These are phyloP conservation scores for Rissa tridactyla DNA, from an alignment of 2,113 vertebrate species.

Conservation along the genomic window DNA sequence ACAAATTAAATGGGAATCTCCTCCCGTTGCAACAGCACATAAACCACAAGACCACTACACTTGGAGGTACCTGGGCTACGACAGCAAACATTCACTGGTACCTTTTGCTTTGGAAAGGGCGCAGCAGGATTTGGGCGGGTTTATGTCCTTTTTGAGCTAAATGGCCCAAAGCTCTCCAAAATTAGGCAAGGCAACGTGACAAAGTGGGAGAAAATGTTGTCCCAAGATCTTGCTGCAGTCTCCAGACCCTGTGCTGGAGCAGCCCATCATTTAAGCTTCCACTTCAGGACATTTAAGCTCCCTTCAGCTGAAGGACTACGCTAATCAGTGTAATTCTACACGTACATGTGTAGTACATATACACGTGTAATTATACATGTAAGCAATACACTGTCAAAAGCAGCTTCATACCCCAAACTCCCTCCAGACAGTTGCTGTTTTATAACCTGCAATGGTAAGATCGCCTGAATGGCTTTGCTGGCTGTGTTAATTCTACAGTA, in stretches of 20 bases:
- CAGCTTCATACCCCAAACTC: background rate
- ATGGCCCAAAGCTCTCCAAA: background rate
- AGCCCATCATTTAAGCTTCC: background rate
- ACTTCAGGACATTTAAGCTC: no score
- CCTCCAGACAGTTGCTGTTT: background rate
- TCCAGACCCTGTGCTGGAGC: background rate
- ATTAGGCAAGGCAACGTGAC: background rate
- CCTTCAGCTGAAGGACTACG: background rate
- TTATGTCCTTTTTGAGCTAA: background rate
- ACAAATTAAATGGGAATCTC: background rate
- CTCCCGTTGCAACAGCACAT: accelerated
- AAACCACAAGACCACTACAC: background rate
- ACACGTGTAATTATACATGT: background rate
- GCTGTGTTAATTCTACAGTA: background rate
- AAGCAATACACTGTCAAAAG: background rate
- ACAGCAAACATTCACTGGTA: background rate
- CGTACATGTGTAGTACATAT: background rate
- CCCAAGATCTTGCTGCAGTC: background rate
- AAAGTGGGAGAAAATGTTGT: background rate
- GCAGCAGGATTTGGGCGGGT: background rate
- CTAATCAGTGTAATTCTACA: background rate
- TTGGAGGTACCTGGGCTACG: background rate
- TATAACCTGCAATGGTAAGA: background rate
- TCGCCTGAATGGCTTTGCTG: background rate
- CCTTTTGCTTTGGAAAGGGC: background rate